These are phyloP conservation scores for Mylabris sibirica DNA, from an alignment of 2,888 invertebrate genomes.

Conservation along the genomic window DNA sequence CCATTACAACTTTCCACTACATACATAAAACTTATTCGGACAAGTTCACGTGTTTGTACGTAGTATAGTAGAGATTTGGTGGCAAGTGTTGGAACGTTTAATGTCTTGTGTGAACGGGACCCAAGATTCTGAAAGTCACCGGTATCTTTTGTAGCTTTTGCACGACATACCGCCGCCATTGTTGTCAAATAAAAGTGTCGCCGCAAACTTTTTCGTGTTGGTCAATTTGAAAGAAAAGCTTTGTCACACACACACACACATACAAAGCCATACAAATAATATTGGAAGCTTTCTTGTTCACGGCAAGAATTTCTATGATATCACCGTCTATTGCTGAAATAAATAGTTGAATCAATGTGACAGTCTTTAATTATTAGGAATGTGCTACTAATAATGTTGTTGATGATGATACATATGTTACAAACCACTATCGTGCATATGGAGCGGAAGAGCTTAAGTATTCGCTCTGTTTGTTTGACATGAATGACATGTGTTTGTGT, in stretches of 20 bases:
- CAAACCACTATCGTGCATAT: conserved; percentile 26
- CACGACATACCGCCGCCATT: conserved; percentile 25
- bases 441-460: conserved; percentile 31
- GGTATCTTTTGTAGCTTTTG: conserved; percentile 41
- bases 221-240: conserved; percentile 12
- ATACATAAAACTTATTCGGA: conserved; percentile 48
- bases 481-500: conserved; percentile 37
- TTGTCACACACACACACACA: not conserved
- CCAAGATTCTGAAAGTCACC: conserved; percentile 45
- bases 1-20: conserved; percentile 49
- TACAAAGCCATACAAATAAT: not conserved
- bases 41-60: conserved; percentile 40
- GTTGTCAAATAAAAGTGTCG: conserved; percentile 25
- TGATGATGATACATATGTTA: conserved; percentile 15
- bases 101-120: conserved; percentile 42
- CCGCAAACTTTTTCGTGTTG: conserved; percentile 26
- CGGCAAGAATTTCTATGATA: not conserved
- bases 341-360: not conserved
- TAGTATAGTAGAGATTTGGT: not conserved
- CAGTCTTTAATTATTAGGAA: conserved; percentile 17
- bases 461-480: conserved; percentile 35
- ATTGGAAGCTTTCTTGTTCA: not conserved
- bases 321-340: too few relatives aligned
- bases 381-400: conserved; percentile 9
- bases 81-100: conserved; percentile 47